Percentiles rank a stretch among this genome's conserved stretches.
Conservation (phyloP, 2,888 invertebrate species). For the Ophraella communa region DNA sequence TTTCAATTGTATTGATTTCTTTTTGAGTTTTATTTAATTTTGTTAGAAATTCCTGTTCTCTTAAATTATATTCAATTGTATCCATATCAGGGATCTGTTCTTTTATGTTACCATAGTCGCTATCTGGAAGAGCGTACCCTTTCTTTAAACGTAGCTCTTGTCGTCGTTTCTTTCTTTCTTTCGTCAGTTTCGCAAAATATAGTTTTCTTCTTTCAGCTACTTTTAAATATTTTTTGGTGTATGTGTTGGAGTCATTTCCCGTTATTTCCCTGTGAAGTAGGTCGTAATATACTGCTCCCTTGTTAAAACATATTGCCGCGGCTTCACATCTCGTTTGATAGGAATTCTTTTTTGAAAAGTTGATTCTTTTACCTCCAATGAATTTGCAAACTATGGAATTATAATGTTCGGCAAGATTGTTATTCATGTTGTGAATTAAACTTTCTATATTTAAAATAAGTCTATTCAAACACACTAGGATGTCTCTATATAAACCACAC, state of each 20-base stretch:
- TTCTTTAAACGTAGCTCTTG: background rate
- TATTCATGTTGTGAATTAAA: slow-evolving; percentile 16
- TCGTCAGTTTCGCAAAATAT: background rate
- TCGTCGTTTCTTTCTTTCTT: background rate
- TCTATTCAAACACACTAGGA: slow-evolving; percentile 19
- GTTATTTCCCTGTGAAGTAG: slow-evolving; percentile 1
- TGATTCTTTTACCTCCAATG: slow-evolving; percentile 52
- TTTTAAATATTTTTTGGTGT: slow-evolving; percentile 5
- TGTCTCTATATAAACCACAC: too few relatives aligned
- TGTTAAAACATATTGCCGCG: slow-evolving; percentile 48
- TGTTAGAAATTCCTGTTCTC: slow-evolving; percentile 12
- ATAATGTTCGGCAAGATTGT: slow-evolving; percentile 16
- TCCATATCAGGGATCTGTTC: background rate
- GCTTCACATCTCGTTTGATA: slow-evolving; percentile 49
- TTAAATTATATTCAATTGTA: background rate
- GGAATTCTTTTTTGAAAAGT: slow-evolving; percentile 44
- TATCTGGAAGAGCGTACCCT: slow-evolving; percentile 15
- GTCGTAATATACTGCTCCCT: slow-evolving; percentile 6
- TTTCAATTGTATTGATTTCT: slow-evolving; percentile 12
- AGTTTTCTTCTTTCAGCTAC: background rate
- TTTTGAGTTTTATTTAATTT: slow-evolving; percentile 3
- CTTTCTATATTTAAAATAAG: slow-evolving; percentile 7
- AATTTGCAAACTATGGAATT: slow-evolving; percentile 13
- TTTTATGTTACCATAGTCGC: slow-evolving; percentile 24
- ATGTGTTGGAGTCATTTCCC: slow-evolving; percentile 2